Evolutionary conservation across 2,888 invertebrate species (phyloP).

Genomic region (Pandemis cinnamomeana): DNA sequence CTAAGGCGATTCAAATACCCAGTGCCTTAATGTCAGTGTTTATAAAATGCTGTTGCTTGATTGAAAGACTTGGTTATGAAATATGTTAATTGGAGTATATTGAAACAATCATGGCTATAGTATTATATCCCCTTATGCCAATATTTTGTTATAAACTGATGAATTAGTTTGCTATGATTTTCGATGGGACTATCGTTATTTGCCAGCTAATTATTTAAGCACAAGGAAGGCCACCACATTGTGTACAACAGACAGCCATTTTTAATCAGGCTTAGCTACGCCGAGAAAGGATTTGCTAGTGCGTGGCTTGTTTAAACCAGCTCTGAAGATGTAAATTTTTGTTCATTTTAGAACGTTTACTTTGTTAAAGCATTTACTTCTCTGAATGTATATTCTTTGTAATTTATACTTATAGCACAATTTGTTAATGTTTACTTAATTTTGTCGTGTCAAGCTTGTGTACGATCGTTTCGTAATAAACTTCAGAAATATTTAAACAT

Average conservation of each 20-base stretch:
- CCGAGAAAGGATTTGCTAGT: conserved; percentile 5
- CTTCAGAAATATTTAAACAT: conserved; percentile 50
- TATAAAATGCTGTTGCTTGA: conserved; percentile 45
- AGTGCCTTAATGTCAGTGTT: conserved; percentile 65
- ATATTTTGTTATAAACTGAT: not conserved
- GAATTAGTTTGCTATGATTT: conserved; percentile 4
- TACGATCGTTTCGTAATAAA: conserved; percentile 62
- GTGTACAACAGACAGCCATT: not conserved
- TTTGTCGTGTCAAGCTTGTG: conserved; percentile 70
- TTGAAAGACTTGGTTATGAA: conserved; percentile 43
- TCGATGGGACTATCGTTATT: not conserved
- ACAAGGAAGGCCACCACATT: not conserved
- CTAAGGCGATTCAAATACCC: conserved; percentile 51
- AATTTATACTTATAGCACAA: conserved; percentile 70
- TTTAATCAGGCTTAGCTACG: conserved; percentile 6
- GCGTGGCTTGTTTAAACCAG: conserved; percentile 7
- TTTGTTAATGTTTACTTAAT: conserved; percentile 64
- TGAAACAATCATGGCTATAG: conserved; percentile 24
- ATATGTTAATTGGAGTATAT: conserved; percentile 22
- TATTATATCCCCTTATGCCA: conserved; percentile 3
- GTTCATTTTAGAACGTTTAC: conserved; percentile 38
- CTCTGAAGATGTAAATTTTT: conserved; percentile 15
- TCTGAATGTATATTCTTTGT: conserved; percentile 55
- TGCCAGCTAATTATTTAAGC: not conserved
- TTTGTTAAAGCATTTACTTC: conserved; percentile 62